These are phyloP conservation scores for Furcifer pardalis DNA, from an alignment of 2,797 vertebrate species.

Conservation along the genomic window DNA sequence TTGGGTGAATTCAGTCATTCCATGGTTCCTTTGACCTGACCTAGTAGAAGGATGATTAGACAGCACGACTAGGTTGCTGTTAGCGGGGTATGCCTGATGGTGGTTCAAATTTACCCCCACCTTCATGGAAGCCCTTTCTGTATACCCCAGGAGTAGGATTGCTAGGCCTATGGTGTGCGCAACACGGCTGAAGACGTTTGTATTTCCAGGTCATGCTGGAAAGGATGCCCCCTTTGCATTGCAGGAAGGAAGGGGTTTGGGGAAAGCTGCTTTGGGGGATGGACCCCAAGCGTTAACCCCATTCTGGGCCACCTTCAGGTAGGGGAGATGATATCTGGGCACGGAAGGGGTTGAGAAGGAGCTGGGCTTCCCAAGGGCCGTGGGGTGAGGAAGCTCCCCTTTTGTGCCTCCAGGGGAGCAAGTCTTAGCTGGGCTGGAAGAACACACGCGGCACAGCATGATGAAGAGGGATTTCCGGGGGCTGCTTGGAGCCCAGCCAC, in stretches of 20 bases:
- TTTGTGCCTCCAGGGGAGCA: slow-evolving; percentile 81
- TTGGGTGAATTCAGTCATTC: too few species aligned
- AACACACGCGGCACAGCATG: slow-evolving; percentile 81
- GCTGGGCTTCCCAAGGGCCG: too few species aligned
- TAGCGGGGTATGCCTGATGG: too few species aligned
- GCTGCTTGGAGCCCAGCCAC: slow-evolving; percentile 73
- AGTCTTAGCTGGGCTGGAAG: slow-evolving; percentile 82
- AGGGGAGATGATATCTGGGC: not conserved
- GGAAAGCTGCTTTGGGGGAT: slow-evolving; percentile 6
- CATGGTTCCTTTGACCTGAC: too few species aligned
- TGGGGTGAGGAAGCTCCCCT: slow-evolving; percentile 1
- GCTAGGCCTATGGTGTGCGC: not conserved
- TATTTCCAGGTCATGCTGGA: slow-evolving; percentile 21
- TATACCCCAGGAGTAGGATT: too few species aligned
- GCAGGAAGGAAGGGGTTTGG: slow-evolving; percentile 19
- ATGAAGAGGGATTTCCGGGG: slow-evolving; percentile 79
- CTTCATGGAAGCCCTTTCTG: too few species aligned
- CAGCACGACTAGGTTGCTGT: too few species aligned
- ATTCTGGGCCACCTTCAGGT: not conserved
- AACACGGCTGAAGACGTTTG: slow-evolving; percentile 17
- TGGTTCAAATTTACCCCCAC: too few species aligned
- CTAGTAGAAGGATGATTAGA: too few species aligned
- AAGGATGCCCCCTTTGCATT: slow-evolving; percentile 8
- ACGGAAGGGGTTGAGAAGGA: not conserved
- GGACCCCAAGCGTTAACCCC: slow-evolving; percentile 9